These are phyloP conservation scores for Myotis brandtii DNA, from an alignment of 2,113 vertebrate genomes.

Conservation along the genomic window DNA sequence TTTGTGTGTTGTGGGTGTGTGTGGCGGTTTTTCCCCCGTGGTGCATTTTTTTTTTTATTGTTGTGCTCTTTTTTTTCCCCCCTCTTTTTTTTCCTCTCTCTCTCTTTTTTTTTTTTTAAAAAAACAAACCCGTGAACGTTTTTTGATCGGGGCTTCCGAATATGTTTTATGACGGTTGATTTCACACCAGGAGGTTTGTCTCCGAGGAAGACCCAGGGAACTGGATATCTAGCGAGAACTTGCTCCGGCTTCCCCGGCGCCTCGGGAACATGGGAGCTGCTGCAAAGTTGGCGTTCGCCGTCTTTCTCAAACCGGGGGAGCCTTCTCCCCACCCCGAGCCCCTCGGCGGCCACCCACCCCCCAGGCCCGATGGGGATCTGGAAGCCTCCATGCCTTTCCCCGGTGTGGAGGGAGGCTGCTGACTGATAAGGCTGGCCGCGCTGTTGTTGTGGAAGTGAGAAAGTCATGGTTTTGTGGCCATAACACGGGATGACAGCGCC, in stretches of 20 bases:
- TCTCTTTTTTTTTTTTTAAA: not conserved
- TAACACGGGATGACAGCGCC: slow-evolving; percentile 76
- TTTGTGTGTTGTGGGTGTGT: slow-evolving; percentile 74
- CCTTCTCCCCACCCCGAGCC: not conserved
- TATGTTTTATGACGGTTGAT: slow-evolving; percentile 85
- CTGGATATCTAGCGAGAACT: slow-evolving; percentile 85
- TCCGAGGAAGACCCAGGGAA: slow-evolving; percentile 83
- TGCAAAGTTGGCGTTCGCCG: slow-evolving; percentile 97
- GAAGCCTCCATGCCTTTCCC: slow-evolving; percentile 56
- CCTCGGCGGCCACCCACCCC: not conserved
- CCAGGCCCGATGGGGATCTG: slow-evolving; percentile 38
- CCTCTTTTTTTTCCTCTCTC: slow-evolving; percentile 22
- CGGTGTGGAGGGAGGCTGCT: slow-evolving; percentile 53
- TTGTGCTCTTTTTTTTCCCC: slow-evolving; percentile 23
- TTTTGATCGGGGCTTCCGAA: slow-evolving; percentile 75
- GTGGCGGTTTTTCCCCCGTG: slow-evolving; percentile 79
- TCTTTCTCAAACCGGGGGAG: slow-evolving; percentile 90
- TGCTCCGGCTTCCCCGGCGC: slow-evolving; percentile 84
- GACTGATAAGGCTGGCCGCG: slow-evolving; percentile 48
- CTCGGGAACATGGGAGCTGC: slow-evolving; percentile 98
- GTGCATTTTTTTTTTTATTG: slow-evolving; percentile 73
- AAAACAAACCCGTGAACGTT: slow-evolving; percentile 62
- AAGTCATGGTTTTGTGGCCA: slow-evolving; percentile 80
- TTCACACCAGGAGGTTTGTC: slow-evolving; percentile 84
- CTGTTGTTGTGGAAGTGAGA: slow-evolving; percentile 76